Evolutionary conservation across 2,888 invertebrate genomes (phyloP).

Genomic region (Chelonus formosanus): DNA sequence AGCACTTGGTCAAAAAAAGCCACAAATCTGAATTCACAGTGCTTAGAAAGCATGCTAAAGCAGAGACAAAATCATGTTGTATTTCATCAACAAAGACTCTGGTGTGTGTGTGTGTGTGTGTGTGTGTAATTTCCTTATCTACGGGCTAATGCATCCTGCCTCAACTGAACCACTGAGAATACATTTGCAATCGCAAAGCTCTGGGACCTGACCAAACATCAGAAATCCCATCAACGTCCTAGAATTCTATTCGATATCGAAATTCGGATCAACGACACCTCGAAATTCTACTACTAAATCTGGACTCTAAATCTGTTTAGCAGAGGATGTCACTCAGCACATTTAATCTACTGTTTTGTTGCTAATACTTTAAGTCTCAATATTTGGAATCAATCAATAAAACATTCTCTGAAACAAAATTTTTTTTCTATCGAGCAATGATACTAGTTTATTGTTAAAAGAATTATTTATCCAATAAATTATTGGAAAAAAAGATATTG

Average conservation of each 20-base stretch:
- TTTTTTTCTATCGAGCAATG: no score
- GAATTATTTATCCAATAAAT: no score
- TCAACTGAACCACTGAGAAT: slow-evolving; percentile 44
- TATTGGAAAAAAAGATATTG: no score
- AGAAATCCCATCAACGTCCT: slow-evolving; percentile 38
- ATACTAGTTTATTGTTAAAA: no score
- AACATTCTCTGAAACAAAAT: no score
- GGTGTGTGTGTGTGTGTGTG: not conserved
- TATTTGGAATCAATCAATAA: not conserved
- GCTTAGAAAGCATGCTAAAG: not conserved
- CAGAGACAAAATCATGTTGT: not conserved
- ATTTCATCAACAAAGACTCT: not conserved
- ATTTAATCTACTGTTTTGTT: slow-evolving; percentile 11
- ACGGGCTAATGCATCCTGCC: slow-evolving; percentile 46
- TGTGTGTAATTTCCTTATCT: slow-evolving; percentile 7
- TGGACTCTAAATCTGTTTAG: slow-evolving; percentile 5
- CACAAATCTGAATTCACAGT: no score
- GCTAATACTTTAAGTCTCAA: slow-evolving; percentile 1
- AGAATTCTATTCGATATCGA: slow-evolving; percentile 29
- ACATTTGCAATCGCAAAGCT: slow-evolving; percentile 57
- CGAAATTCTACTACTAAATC: slow-evolving; percentile 22
- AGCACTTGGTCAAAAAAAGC: no score
- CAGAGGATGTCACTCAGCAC: not conserved
- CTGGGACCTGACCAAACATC: slow-evolving; percentile 50
- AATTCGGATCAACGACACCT: slow-evolving; percentile 28